A percentile compares a stretch with the other conserved stretches of the same genome.
These are phyloP conservation scores for Cossypha polioptera DNA, from an alignment of 2,797 vertebrate species.

Conservation along the genomic window DNA sequence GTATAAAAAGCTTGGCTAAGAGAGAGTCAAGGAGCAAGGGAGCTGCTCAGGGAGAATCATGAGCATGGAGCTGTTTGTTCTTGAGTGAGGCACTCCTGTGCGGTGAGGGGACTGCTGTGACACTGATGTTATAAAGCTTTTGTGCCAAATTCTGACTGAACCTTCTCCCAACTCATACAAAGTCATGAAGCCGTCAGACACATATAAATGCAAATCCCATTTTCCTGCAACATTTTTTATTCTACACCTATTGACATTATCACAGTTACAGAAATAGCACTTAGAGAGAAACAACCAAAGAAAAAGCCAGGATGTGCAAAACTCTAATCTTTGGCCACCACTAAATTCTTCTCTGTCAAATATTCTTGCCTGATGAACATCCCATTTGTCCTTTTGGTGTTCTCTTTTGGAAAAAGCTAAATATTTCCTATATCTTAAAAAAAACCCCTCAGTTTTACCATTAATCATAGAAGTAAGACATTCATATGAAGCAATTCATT, in stretches of 20 bases:
- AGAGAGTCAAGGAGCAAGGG: background rate
- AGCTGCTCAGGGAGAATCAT: background rate
- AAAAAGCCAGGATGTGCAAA: background rate
- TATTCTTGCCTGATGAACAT: background rate
- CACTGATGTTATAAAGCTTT: accelerated
- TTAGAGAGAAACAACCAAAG: background rate
- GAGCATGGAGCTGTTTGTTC: background rate
- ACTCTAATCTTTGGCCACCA: background rate
- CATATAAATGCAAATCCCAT: background rate
- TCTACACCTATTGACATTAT: background rate
- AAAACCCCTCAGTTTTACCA: background rate
- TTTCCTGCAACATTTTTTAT: background rate
- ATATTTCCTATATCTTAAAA: background rate
- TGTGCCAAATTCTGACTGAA: background rate
- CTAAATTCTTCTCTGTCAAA: background rate
- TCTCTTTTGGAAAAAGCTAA: background rate
- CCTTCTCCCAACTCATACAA: accelerated
- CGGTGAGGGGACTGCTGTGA: accelerated
- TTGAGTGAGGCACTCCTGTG: background rate
- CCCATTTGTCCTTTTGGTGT: background rate
- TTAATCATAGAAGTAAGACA: background rate
- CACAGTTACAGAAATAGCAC: background rate
- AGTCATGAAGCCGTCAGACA: background rate
- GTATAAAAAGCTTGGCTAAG: background rate
- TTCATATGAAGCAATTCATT: constrained; percentile 10